Percentiles rank a stretch among this genome's conserved stretches.
These are phyloP conservation scores for Ibidorhyncha struthersii DNA, from an alignment of 2,113 vertebrate genomes.

Conservation along the genomic window DNA sequence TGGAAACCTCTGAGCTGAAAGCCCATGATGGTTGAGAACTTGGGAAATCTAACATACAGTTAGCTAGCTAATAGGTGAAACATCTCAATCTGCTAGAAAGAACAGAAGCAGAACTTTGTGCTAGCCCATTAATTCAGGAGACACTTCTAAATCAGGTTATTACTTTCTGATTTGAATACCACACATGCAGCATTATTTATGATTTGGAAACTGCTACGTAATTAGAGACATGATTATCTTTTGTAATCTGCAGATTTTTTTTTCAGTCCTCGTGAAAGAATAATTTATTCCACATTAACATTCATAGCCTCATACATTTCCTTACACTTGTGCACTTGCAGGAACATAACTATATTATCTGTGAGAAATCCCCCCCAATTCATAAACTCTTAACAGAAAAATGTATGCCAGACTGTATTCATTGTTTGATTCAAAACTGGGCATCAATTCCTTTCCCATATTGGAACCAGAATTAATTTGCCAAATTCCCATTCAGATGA, in stretches of 20 bases:
- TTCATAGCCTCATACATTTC: slow-evolving; percentile 10
- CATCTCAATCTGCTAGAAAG: neutral
- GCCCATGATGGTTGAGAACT: neutral
- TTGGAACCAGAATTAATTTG: slow-evolving; percentile 19
- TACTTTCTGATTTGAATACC: neutral
- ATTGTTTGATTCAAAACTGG: neutral
- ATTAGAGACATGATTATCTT: slow-evolving; percentile 17
- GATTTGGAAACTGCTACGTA: slow-evolving; percentile 6
- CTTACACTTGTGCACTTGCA: neutral
- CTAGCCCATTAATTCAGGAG: slow-evolving; percentile 3
- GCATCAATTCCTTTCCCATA: neutral
- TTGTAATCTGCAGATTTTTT: neutral
- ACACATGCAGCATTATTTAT: slow-evolving; percentile 17
- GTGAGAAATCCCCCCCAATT: neutral
- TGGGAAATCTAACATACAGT: neutral
- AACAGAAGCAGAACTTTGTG: neutral
- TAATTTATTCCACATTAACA: slow-evolving; percentile 37
- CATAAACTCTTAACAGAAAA: neutral
- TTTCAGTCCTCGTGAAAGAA: neutral
- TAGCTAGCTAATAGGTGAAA: neutral
- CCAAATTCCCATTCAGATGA: neutral
- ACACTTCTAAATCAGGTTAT: neutral
- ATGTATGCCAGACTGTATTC: neutral
- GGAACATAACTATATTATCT: neutral
- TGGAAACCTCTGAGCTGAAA: neutral